Conservation (phyloP, 2,113 vertebrate genomes). For the Nothobranchius kuhntae region DNA sequence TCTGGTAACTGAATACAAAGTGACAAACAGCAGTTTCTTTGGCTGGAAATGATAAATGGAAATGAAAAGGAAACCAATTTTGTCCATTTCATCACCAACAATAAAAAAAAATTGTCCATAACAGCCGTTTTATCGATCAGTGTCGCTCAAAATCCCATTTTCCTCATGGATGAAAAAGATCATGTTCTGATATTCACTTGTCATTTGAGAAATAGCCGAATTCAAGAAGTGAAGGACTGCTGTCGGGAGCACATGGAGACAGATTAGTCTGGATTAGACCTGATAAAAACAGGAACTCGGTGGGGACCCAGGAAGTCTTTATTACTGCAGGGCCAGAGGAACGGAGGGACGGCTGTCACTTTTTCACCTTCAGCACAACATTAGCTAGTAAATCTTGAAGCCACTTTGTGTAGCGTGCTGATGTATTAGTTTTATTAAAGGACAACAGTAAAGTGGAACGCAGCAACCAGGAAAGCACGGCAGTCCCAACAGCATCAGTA, state of each 20-base stretch:
- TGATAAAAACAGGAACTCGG: slow-evolving; percentile 54
- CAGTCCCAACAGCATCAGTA: background rate
- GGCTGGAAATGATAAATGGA: background rate
- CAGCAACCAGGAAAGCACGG: background rate
- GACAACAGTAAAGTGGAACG: background rate
- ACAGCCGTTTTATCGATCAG: background rate
- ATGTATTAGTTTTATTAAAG: background rate
- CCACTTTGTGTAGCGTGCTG: background rate
- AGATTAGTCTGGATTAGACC: slow-evolving; percentile 67
- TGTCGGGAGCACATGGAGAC: slow-evolving; percentile 30
- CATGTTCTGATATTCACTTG: background rate
- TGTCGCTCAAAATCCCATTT: background rate
- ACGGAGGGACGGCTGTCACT: slow-evolving; percentile 20
- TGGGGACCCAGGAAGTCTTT: slow-evolving; percentile 63
- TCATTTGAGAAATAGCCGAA: slow-evolving; percentile 7
- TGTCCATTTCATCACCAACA: background rate
- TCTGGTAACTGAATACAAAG: slow-evolving; percentile 20
- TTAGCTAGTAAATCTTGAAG: slow-evolving; percentile 13
- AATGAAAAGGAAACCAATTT: slow-evolving; percentile 7
- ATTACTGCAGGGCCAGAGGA: slow-evolving; percentile 42
- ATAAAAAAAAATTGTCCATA: background rate
- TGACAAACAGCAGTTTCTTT: slow-evolving; percentile 1
- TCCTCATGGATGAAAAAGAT: background rate
- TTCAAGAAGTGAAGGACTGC: slow-evolving; percentile 20
- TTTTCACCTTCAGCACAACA: slow-evolving; percentile 17